A percentile compares a stretch with the other conserved stretches of the same genome.
phyloP scores from a whole-genome alignment of 2,888 invertebrate genomes.

The Gari tellinella region DNA sequence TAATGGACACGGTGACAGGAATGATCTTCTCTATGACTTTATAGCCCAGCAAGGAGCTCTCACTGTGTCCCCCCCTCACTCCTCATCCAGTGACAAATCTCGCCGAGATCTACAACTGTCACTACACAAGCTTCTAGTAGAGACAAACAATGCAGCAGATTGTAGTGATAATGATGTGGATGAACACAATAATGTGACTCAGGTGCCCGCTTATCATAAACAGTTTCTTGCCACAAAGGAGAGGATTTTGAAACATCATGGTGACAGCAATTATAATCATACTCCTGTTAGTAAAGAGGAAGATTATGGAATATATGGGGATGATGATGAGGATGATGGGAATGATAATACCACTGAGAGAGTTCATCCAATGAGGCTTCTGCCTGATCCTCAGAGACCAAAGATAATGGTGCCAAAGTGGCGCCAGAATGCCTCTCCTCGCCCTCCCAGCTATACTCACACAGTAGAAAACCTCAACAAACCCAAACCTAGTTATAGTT shows the following conservation, averaged over 20 bases:
- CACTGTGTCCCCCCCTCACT: constrained; percentile 54
- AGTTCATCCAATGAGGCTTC: constrained; percentile 51
- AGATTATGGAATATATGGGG: constrained; percentile 69
- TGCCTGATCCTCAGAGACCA: constrained; percentile 52
- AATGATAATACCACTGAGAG: constrained; percentile 30
- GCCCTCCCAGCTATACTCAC: constrained; percentile 46
- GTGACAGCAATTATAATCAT: not conserved
- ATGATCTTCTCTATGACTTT: constrained; percentile 60
- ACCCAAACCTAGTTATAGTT: constrained; percentile 28
- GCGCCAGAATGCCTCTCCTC: constrained; percentile 56
- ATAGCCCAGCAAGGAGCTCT: constrained; percentile 47
- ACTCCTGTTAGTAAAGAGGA: constrained; percentile 32
- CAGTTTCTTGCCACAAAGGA: constrained; percentile 53
- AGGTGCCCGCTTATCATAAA: constrained; percentile 38
- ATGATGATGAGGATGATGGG: constrained; percentile 65
- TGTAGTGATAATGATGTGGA: constrained; percentile 37
- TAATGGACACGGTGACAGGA: constrained; percentile 32
- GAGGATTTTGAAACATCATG: constrained; percentile 37
- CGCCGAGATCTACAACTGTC: constrained; percentile 64
- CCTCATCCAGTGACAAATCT: constrained; percentile 56
- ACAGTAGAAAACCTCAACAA: constrained; percentile 36
- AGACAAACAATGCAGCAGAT: constrained; percentile 45
- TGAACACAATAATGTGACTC: constrained; percentile 29
- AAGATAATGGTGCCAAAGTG: constrained; percentile 63
- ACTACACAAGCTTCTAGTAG: constrained; percentile 60